A percentile compares a stretch with the other conserved stretches of the same genome.
Evolutionary conservation across 2,113 vertebrate genomes (phyloP).

Genomic region (Camelus dromedarius): DNA sequence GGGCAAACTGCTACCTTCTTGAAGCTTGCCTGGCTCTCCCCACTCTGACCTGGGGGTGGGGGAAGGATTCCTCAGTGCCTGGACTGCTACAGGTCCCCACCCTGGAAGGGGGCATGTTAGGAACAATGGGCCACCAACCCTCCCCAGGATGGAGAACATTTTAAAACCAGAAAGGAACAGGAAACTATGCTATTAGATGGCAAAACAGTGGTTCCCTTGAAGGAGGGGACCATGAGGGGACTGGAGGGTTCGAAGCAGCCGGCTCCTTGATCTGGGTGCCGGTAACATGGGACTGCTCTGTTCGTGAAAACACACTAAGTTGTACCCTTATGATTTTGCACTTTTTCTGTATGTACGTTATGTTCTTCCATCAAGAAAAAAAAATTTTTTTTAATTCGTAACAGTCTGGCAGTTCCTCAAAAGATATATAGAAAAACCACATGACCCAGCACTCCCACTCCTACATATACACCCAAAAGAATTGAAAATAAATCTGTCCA

Average conservation of each 20-base stretch:
- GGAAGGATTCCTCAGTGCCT: not conserved
- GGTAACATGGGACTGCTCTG: not conserved
- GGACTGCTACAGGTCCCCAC: too few species aligned
- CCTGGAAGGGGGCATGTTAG: not conserved
- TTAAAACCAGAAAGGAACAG: conserved; percentile 4
- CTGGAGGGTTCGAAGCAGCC: not conserved
- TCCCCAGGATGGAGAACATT: not conserved
- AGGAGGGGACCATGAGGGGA: rapidly evolving
- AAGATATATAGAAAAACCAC: not conserved
- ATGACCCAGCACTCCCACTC: not conserved
- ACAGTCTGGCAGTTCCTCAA: not conserved
- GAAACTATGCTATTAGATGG: not conserved
- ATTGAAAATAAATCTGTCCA: not conserved
- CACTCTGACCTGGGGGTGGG: not conserved
- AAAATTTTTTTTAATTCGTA: not conserved
- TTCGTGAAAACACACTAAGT: not conserved
- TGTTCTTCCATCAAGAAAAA: not conserved
- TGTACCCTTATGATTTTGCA: not conserved
- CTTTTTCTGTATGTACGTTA: not conserved
- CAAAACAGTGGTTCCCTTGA: not conserved
- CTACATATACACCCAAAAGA: not conserved
- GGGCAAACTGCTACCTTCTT: not conserved
- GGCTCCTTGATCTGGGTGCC: not conserved
- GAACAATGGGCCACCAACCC: not conserved
- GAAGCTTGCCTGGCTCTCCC: not conserved